Base-by-base conservation (phyloP, 2,797 vertebrate species). In the Craterocephalus amniculus region DNA sequence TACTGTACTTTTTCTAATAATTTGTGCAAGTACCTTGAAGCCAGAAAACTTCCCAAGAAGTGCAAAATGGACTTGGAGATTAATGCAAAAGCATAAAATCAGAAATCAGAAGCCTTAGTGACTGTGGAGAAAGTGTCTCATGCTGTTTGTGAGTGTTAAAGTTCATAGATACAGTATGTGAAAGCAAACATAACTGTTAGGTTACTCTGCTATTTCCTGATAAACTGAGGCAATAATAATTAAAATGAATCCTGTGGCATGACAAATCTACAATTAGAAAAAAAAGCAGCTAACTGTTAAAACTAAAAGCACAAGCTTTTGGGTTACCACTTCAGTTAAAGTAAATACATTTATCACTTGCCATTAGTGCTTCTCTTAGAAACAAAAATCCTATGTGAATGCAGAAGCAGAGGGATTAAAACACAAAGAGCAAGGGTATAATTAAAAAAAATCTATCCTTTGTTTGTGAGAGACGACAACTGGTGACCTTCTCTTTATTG, bases 401-500 rank as follows among this genome's bases (percentile, higher is more conserved):
- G 67, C 61, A 67, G 5, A 26, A 85, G 58, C 61, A 57, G 40
- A 67, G 65, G 78, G 68, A 78, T 67, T 52, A 58, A 52, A 67
- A 45, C 58, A 24, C 8, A 32, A 27, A 65, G 75, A 72, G 55
- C 0, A 0, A 69, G 63, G 68, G 54, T 22, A 54, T 79, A 52
- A 83, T 81, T 74, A 79, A 40, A 65, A 24, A 24, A 70, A 67
- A 78, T 62, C 14, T 45, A 20, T 32, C 63, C 54, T 79, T 79
- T 76, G 59, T 86, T 57, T 63, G 59, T 14, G 57, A 70, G 51
- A 63, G 61, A 65, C 55, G 56, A 38, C 22, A 74, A 74, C 67
- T 7, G 26, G 48, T 79, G 77, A 90, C 79, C 81, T 84, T 84
- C 69, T 78, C 55, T 58, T 76, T 80, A 83, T 83, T 71, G 86